Conservation (phyloP, 1,140 invertebrate species). For the Schlechtendalia chinensis region DNA sequence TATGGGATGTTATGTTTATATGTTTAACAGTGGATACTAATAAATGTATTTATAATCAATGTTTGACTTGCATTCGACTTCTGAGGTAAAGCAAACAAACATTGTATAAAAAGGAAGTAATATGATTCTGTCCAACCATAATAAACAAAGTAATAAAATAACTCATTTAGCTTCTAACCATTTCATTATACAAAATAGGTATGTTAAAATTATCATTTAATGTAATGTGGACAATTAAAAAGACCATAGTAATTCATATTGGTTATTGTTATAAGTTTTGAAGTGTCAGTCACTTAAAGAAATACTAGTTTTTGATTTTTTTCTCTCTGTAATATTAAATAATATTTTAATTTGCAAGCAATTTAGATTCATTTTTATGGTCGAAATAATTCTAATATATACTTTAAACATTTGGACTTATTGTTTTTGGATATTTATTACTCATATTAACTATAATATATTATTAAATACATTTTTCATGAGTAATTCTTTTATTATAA, state of each 20-base stretch:
- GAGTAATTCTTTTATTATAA: constrained; percentile 10
- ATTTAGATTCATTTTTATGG: not conserved
- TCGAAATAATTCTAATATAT: not conserved
- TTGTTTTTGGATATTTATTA: not conserved
- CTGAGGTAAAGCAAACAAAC: constrained; percentile 57
- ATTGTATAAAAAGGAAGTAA: not conserved
- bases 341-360: not conserved
- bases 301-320: too few relatives aligned
- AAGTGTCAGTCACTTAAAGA: too few relatives aligned
- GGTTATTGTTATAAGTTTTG: too few relatives aligned
- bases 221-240: too few relatives aligned
- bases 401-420: not conserved
- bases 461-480: not conserved
- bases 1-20: constrained; percentile 62
- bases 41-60: constrained; percentile 57
- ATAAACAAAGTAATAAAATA: too few relatives aligned
- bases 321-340: too few relatives aligned
- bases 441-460: not conserved
- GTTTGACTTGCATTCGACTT: constrained; percentile 61
- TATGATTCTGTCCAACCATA: too few relatives aligned
- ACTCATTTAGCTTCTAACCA: too few relatives aligned
- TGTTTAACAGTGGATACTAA: constrained; percentile 58
- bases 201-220: too few relatives aligned
- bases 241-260: too few relatives aligned
- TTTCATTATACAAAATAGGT: too few relatives aligned